phyloP scores from a whole-genome alignment of 2,888 invertebrate species.

The Phrixothrix hirtus region DNA sequence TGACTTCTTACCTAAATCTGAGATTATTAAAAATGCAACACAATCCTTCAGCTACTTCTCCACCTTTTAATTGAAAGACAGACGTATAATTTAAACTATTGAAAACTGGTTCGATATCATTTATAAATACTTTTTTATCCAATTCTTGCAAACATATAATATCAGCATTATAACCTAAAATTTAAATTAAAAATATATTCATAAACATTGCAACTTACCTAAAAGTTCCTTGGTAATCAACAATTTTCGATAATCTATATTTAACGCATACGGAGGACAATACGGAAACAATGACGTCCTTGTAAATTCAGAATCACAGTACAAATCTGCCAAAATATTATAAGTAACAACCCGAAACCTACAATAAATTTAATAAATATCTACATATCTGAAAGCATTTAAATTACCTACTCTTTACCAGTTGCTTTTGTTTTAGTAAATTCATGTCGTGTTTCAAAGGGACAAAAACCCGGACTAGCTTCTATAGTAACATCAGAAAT shows the following conservation, averaged over 20 bases:
- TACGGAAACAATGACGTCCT: conserved; percentile 77
- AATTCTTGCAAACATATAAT: conserved; percentile 93
- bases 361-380: conserved; percentile 35
- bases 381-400: too few relatives aligned
- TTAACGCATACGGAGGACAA: conserved; percentile 80
- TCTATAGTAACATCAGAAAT: conserved; percentile 65
- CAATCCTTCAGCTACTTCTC: conserved; percentile 76
- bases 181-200: background rate
- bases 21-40: conserved; percentile 73
- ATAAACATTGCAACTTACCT: too few relatives aligned
- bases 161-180: conserved; percentile 85
- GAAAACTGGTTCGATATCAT: conserved; percentile 68
- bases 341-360: conserved; percentile 83
- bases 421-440: conserved; percentile 66
- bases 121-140: conserved; percentile 74
- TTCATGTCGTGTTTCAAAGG: conserved; percentile 78
- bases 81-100: conserved; percentile 62
- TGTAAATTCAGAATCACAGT: conserved; percentile 82
- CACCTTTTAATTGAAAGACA: conserved; percentile 71
- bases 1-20: conserved; percentile 72
- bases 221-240: conserved; percentile 78
- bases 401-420: conserved; percentile 60
- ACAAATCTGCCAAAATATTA: conserved; percentile 89
- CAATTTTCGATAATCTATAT: conserved; percentile 85
- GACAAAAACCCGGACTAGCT: conserved; percentile 77